These are phyloP conservation scores for Perccottus glenii DNA, from an alignment of 2,113 vertebrate species.

Conservation along the genomic window DNA sequence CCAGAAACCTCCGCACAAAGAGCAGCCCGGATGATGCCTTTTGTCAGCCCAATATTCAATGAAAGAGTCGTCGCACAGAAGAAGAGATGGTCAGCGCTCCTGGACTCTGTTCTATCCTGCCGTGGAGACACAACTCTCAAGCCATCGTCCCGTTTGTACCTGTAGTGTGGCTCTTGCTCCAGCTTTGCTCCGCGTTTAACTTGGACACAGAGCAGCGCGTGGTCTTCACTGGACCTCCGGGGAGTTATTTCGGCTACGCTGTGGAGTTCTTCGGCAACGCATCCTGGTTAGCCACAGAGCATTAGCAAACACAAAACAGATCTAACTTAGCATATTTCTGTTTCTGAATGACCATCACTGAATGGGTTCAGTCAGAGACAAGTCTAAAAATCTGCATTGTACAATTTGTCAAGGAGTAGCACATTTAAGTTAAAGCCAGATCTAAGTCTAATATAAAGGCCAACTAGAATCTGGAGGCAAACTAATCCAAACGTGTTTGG, in stretches of 20 bases:
- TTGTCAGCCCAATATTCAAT: conserved; percentile 50
- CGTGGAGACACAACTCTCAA: conserved; percentile 1
- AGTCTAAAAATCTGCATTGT: too few relatives aligned
- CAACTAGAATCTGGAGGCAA: too few relatives aligned
- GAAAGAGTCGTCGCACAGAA: conserved; percentile 54
- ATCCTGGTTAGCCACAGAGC: conserved; percentile 53
- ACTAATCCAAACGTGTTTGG: too few relatives aligned
- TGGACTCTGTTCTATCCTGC: conserved; percentile 37
- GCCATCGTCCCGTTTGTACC: conserved; percentile 16
- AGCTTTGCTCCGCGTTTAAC: conserved; percentile 66
- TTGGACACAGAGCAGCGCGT: conserved; percentile 62
- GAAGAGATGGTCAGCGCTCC: conserved; percentile 62
- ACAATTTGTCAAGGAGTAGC: too few relatives aligned
- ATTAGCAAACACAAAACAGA: too few relatives aligned
- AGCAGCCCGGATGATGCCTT: conserved; percentile 65
- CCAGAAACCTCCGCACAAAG: background rate
- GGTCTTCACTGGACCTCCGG: conserved; percentile 59
- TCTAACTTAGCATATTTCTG: too few relatives aligned
- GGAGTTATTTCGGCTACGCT: conserved; percentile 73
- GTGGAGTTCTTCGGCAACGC: conserved; percentile 68
- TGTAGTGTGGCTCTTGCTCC: conserved; percentile 21
- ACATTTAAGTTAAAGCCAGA: too few relatives aligned
- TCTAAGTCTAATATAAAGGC: too few relatives aligned
- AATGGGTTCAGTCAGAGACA: too few relatives aligned
- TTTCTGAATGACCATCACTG: too few relatives aligned